Conservation (phyloP, 2,797 vertebrate genomes). For the Australoheros facetus region DNA sequence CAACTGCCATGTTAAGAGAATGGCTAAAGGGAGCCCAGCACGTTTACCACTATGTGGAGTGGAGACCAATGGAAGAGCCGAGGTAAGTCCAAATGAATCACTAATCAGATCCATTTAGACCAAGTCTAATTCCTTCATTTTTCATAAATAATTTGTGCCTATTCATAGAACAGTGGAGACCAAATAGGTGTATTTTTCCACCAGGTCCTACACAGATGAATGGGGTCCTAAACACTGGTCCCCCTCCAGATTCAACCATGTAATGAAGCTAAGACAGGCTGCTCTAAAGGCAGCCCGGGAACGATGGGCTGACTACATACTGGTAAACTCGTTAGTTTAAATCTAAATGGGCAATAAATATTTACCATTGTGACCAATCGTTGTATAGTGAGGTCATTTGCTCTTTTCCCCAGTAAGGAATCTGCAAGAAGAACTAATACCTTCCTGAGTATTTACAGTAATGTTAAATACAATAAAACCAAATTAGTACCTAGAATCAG, state of each 20-base stretch:
- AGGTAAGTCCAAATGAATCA: constrained; percentile 75
- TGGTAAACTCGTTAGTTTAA: constrained; percentile 78
- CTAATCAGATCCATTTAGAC: background rate
- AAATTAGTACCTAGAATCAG: background rate
- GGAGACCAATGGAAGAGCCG: constrained; percentile 93
- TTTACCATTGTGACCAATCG: background rate
- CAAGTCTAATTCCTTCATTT: background rate
- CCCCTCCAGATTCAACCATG: constrained; percentile 89
- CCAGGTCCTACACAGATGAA: constrained; percentile 93
- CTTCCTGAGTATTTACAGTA: background rate
- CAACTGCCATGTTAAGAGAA: constrained; percentile 89
- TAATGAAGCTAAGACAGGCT: constrained; percentile 95
- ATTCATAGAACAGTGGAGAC: background rate
- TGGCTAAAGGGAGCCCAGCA: constrained; percentile 90
- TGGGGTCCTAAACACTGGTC: constrained; percentile 97
- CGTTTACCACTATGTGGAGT: constrained; percentile 93
- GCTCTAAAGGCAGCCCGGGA: constrained; percentile 90
- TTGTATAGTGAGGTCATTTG: background rate
- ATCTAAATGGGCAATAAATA: background rate
- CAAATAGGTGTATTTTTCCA: background rate
- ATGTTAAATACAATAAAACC: background rate
- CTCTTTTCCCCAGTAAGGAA: background rate
- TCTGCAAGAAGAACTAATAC: background rate
- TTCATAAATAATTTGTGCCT: background rate
- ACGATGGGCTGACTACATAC: constrained; percentile 94